These are phyloP conservation scores for Zaprionus taronus DNA, from an alignment of 1,140 invertebrate species.

Conservation along the genomic window DNA sequence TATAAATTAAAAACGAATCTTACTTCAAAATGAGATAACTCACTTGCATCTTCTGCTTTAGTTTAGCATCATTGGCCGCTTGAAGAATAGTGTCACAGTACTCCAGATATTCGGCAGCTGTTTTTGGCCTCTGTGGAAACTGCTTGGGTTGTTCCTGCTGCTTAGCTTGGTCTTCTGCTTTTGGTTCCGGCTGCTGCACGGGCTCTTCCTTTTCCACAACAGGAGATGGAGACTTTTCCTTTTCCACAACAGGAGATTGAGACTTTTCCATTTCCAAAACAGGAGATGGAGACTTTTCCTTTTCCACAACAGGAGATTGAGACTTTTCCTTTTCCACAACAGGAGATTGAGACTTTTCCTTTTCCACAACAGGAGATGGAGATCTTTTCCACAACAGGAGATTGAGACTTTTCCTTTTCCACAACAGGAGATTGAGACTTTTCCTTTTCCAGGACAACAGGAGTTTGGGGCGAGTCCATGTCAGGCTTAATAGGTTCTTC, in stretches of 20 bases:
- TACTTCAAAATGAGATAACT: not conserved
- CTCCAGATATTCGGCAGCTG: constrained; percentile 38
- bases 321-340: no score
- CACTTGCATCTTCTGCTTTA: constrained; percentile 54
- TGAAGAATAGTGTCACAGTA: constrained; percentile 53
- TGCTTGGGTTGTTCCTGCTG: not conserved
- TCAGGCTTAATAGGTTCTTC: not conserved
- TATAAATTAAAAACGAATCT: no score
- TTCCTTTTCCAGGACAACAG: no score
- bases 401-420: not conserved
- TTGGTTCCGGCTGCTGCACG: not conserved
- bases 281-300: not conserved
- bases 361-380: no score
- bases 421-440: no score
- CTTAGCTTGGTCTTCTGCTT: not conserved
- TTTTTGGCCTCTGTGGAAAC: not conserved
- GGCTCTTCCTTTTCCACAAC: not conserved
- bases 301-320: no score
- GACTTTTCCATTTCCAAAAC: no score
- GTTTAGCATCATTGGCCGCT: constrained; percentile 53
- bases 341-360: no score
- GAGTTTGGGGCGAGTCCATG: not conserved
- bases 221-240: no score
- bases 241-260: no score
- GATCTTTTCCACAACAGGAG: no score